Conservation (phyloP, 2,113 vertebrate genomes). For the Tonatia bakeri region DNA sequence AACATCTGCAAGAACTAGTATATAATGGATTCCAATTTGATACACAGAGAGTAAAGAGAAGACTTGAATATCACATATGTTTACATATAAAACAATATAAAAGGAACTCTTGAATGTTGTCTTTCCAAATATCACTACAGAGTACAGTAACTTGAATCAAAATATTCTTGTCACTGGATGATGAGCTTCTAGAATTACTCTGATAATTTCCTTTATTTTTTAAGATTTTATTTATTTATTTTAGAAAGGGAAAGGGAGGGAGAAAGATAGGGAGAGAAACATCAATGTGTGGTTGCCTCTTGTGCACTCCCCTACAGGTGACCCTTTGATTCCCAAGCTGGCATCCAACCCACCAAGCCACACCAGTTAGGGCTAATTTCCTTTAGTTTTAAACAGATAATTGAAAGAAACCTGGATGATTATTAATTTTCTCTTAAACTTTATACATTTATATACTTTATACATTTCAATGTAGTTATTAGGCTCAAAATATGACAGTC, state of each 20-base stretch:
- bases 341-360: too few species aligned
- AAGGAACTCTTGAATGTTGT: neutral
- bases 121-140: constrained; percentile 1
- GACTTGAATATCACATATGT: neutral
- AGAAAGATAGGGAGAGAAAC: too few species aligned
- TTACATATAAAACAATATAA: neutral
- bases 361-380: neutral
- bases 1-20: constrained; percentile 40
- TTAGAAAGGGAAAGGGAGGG: too few species aligned
- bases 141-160: neutral
- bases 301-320: too few species aligned
- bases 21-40: constrained; percentile 31
- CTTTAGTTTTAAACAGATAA: constrained; percentile 32
- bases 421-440: neutral
- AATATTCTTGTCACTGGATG: neutral
- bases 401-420: constrained; percentile 12
- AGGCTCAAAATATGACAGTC: neutral
- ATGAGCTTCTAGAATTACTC: neutral
- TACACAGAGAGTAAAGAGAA: constrained; percentile 39
- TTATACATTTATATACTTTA: neutral
- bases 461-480: neutral
- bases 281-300: too few species aligned
- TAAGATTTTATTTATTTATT: too few species aligned
- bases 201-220: constrained; percentile 24
- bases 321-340: too few species aligned